Base-by-base conservation (phyloP, 1,140 invertebrate genomes). In the Pogonus chalceus region DNA sequence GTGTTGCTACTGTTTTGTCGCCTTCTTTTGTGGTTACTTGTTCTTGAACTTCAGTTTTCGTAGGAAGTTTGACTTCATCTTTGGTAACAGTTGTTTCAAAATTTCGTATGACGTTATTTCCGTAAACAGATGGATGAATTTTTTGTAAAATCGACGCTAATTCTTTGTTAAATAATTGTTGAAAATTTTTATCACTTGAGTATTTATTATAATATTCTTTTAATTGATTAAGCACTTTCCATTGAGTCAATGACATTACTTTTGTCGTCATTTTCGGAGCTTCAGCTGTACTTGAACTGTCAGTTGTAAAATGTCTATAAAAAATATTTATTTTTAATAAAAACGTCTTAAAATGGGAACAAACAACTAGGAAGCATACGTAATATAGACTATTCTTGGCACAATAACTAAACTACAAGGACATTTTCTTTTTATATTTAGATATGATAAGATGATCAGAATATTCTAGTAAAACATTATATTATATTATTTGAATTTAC, bases 121-220 rank as follows among this genome's bases (percentile, higher is more conserved):
- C 62, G 60, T 67, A 66, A 23, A 69, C 59, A n/a, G 61, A 64
- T 0, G 67, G 59, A 23, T 72, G 71, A 55, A 71, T 64, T 51
- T 70, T 76, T 56, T 79, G 72, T 21, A 79, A 58, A 35, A 72
- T 64, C 1, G 73, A 68, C 2, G 73, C 60, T 70, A 77, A 77
- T 55, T 79, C 72, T 59, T 76, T 79, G 49, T 69, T 75, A 3
- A 78, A 50, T n/a, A 67, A 58, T 24, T 73, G 65, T 46, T 76
- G 72, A 22, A 75, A 52, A 54, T 64, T 70, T 51, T 72, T 75
- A n/a, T 76, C 73, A 22, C 65, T 70, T 43, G 69, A 69, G 23
- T 69, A 65, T 60, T 75, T 79, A 2, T 62, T 63, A 1, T 78
- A 56, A 52, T 75, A 73, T 4, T 71, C 68, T 60, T 73, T 76